Evolutionary conservation across 2,797 vertebrate genomes (phyloP).

Genomic region (Sorex maritimensis): DNA sequence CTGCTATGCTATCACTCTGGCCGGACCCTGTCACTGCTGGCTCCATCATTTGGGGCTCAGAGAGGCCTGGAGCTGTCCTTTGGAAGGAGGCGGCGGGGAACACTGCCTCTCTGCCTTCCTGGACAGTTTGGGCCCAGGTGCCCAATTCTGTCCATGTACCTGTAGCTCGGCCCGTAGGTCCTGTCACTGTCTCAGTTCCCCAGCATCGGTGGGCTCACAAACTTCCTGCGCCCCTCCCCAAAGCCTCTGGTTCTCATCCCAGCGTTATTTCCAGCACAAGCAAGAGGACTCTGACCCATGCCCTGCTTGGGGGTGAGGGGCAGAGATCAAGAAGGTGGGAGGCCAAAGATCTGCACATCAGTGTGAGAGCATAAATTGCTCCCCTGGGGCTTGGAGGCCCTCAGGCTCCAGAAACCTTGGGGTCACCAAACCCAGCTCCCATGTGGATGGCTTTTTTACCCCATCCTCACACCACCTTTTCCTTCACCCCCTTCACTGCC

Average conservation of each 20-base stretch:
- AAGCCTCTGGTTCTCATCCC: constrained; percentile 68
- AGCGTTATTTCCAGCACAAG: constrained; percentile 68
- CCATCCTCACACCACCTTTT: not conserved
- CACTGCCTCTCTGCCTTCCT: not conserved
- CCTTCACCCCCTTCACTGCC: not conserved
- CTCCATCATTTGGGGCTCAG: no score
- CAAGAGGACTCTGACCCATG: constrained; percentile 44
- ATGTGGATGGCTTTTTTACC: not conserved
- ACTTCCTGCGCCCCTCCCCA: constrained; percentile 19
- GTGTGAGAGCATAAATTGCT: not conserved
- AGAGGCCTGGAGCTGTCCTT: no score
- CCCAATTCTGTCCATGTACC: not conserved
- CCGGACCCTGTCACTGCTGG: no score
- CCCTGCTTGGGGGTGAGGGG: constrained; percentile 29
- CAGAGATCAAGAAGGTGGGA: not conserved
- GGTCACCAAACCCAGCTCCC: not conserved
- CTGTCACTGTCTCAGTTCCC: constrained; percentile 32
- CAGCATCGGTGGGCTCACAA: no score
- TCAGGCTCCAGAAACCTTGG: not conserved
- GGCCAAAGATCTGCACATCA: constrained; percentile 18
- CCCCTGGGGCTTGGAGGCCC: not conserved
- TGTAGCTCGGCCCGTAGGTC: not conserved
- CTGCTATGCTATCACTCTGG: no score
- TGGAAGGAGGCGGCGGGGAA: no score
- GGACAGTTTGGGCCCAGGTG: not conserved